Percentiles rank a stretch among this genome's conserved stretches.
These are phyloP conservation scores for Chrysolina oricalcia DNA, from an alignment of 2,888 invertebrate species.

Conservation along the genomic window DNA sequence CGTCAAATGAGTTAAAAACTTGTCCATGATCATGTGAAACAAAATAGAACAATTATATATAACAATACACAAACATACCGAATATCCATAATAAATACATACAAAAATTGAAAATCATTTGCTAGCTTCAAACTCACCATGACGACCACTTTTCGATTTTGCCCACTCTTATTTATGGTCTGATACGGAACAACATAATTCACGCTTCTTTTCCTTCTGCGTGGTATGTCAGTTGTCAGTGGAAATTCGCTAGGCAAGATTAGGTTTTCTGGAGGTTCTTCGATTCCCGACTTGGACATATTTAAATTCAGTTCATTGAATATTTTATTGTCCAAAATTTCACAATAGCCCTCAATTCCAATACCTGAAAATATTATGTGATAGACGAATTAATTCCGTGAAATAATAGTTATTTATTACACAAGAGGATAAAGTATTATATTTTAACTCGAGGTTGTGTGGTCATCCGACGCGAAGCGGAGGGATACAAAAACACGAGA, in stretches of 20 bases:
- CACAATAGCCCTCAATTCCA: constrained; percentile 65
- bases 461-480: too few relatives aligned
- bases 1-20: too few relatives aligned
- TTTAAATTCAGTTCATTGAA: constrained; percentile 61
- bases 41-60: too few relatives aligned
- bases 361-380: constrained; percentile 44
- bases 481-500: too few relatives aligned
- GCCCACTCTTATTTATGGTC: constrained; percentile 80
- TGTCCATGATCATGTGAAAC: too few relatives aligned
- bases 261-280: constrained; percentile 73
- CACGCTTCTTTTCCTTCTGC: constrained; percentile 77
- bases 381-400: too few relatives aligned
- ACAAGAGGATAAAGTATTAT: background rate
- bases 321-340: constrained; percentile 69
- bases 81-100: too few relatives aligned
- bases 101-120: background rate
- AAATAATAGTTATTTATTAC: background rate
- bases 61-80: too few relatives aligned
- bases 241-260: constrained; percentile 65
- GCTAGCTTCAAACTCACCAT: constrained; percentile 74
- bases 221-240: constrained; percentile 46
- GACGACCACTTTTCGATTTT: constrained; percentile 81
- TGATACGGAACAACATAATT: constrained; percentile 84
- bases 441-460: too few relatives aligned
- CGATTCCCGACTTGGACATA: constrained; percentile 68